Evolutionary conservation across 2,888 invertebrate species (phyloP).

Genomic region (Callyntrura guangdongensis): DNA sequence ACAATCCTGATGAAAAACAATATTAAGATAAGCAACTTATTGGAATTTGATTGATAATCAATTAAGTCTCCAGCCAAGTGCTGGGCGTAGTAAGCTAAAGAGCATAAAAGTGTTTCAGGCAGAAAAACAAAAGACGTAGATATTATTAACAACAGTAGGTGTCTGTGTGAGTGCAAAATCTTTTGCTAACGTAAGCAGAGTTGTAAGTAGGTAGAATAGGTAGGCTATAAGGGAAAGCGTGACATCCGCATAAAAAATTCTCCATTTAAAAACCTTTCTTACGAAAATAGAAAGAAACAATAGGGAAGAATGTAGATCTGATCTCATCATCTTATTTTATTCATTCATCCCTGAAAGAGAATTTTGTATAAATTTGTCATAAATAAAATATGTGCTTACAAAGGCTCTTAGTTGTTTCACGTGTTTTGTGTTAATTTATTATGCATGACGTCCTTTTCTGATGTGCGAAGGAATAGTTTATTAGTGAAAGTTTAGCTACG

Average conservation of each 20-base stretch:
- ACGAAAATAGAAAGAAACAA: constrained; percentile 45
- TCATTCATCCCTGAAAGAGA: constrained; percentile 58
- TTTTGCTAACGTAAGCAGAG: constrained; percentile 47
- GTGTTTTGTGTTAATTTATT: constrained; percentile 16
- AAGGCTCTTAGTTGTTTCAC: background rate
- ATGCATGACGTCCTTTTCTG: constrained; percentile 42
- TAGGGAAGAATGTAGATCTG: constrained; percentile 1
- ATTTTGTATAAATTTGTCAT: constrained; percentile 46
- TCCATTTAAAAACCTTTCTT: constrained; percentile 1
- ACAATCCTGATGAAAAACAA: constrained; percentile 87
- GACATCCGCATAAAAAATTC: constrained; percentile 38
- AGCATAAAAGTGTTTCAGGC: constrained; percentile 10
- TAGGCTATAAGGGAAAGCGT: constrained; percentile 41
- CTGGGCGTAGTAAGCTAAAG: background rate
- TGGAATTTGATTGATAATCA: constrained; percentile 19
- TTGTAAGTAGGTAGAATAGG: constrained; percentile 37
- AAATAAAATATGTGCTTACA: constrained; percentile 37
- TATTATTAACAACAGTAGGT: too few species aligned
- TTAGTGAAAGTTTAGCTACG: constrained; percentile 34
- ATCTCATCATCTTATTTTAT: constrained; percentile 60
- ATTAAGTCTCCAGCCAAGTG: background rate
- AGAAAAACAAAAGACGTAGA: background rate
- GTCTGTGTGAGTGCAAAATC: background rate
- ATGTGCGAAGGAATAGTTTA: constrained; percentile 32
- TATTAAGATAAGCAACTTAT: background rate